Base-by-base conservation (phyloP, 2,113 vertebrate genomes). In the Cyphomyrus plagiostoma region DNA sequence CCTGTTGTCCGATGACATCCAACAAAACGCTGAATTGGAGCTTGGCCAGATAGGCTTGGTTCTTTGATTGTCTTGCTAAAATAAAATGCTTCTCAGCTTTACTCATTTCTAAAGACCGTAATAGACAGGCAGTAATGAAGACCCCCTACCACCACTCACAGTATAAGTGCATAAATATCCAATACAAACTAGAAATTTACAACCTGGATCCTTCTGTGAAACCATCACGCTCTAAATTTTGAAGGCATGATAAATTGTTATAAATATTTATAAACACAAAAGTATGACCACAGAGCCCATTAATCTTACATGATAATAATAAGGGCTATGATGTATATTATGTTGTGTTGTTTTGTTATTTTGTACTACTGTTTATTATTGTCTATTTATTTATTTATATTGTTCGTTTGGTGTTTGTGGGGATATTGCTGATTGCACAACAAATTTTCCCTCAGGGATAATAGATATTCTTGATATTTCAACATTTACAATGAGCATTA, bases 251-350 rank as follows among this genome's bases (percentile, higher is more conserved):
- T 92, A 74, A 89, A 86, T 92, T 91, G 94, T 42, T 91, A 26
- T 93, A 93, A 91, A 89, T 92, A 91, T 89, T 91, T 92, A 93
- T 92, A 87, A 88, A 9, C 50, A 85, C 92, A 95, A 94, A 94
- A 93, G 58, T 74, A 62, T 91, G 92, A 89, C 92, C 94, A 94
- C 91, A 92, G 90, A 90, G 50, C 90, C 82, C 35, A 88, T 53
- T 88, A 52, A 89, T 90, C 90, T 89, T 89, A 89, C 84, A 89
- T 89, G 56, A 90, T 90, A 87, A 49, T 89, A 90, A 89, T 92
- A 89, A 86, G 92, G 90, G n/a, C 62, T 66, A 11, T 66, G n/a
- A 26, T 66, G 9, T 66, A 66, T 66, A n/a, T 66, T 26, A 66
- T n/a, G 58, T 66, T 66, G 8, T 66, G 58, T 8, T 66, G 23